Base-by-base conservation (phyloP, 2,797 vertebrate species). In the Sebastolobus altivelis region DNA sequence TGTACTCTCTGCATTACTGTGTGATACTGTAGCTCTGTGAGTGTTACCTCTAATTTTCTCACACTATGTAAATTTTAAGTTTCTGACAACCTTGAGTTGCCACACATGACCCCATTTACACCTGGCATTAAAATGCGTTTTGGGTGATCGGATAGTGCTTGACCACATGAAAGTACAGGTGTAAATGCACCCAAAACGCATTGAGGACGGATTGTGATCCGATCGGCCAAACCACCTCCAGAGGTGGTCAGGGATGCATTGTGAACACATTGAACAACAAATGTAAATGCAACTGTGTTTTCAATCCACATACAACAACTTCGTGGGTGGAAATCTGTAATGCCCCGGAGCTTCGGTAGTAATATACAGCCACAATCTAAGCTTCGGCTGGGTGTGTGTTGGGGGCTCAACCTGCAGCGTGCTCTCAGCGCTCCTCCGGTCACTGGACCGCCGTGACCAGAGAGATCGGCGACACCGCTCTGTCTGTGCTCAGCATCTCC, bases 11-110 rank as follows among this genome's bases (percentile, higher is more conserved):
- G 94, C 93, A 76, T 92, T 88, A 88, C 92, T 95, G 89, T 95
- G 91, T 94, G 93, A 75, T 76, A 75, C 93, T 91, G 88, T 96
- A 95, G 95, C 88, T 93, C 94, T 94, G 95, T 96, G 95, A 96
- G 95, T 96, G 92, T 94, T 92, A 77, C 88, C 79, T 88, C 85
- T 90, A 80, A 87, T 89, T 90, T 85, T 88, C 72, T 91, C 72
- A 83, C 83, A 86, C 76, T 76, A 72, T 77, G 37, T 75, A 40
- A 85, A 71, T 65, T 70, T 85, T 73, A 68, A 70, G 38, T 86
- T 82, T 84, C 49, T 79, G 76, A 82, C 77, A 84, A 82, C 75
- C 59, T 65, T 81, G 18, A 80, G 70, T 83, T 89, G 76, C 78
- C 22, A 81, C 88, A 83, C 75, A 80, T 89, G 88, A 87, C 66